Evolutionary conservation across 2,888 invertebrate genomes (phyloP).

Genomic region (Lepidonotus clava): DNA sequence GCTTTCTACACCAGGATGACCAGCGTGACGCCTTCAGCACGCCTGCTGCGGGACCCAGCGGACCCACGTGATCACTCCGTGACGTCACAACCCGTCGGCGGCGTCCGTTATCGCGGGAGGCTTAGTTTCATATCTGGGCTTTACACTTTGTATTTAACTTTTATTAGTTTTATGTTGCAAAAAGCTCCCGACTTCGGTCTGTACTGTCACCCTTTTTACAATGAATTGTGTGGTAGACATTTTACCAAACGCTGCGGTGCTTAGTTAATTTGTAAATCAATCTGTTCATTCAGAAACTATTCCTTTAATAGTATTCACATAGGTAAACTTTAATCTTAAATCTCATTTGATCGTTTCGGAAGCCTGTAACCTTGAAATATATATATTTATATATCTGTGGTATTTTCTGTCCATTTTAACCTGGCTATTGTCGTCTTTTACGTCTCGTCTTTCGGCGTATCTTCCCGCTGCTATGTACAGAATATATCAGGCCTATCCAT

Average conservation of each 20-base stretch:
- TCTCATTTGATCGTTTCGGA: background rate
- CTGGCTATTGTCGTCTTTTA: background rate
- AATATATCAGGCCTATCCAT: constrained; percentile 13
- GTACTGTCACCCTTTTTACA: no score
- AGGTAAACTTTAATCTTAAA: background rate
- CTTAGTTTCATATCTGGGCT: background rate
- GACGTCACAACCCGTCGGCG: background rate
- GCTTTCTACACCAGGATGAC: constrained; percentile 29
- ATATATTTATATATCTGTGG: background rate
- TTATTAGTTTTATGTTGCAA: no score
- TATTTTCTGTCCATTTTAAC: background rate
- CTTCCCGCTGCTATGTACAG: background rate
- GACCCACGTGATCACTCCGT: background rate
- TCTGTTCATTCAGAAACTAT: background rate
- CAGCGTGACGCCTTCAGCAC: background rate
- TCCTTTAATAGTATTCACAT: background rate
- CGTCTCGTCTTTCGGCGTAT: background rate
- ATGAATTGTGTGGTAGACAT: background rate
- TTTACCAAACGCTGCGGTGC: background rate
- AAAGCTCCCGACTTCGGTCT: no score
- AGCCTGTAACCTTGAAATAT: background rate
- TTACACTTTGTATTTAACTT: background rate
- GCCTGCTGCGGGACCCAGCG: background rate
- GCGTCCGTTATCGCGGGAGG: background rate
- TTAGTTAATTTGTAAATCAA: background rate